These are phyloP conservation scores for Epinephelus awoara DNA, from an alignment of 2,797 vertebrate genomes.

Conservation along the genomic window DNA sequence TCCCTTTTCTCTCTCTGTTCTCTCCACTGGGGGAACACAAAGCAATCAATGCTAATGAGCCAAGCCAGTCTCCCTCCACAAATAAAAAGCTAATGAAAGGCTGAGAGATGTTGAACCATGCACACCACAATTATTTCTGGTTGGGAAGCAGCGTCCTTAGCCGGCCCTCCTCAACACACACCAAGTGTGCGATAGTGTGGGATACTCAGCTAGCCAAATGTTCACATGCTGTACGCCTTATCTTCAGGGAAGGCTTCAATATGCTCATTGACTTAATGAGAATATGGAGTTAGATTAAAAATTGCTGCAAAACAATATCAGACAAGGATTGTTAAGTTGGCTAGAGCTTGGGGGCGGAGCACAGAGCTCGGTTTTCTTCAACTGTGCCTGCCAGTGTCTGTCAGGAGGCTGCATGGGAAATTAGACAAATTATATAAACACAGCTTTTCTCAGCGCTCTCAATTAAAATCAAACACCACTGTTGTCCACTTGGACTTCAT, in stretches of 20 bases:
- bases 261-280: conserved; percentile 50
- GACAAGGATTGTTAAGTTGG: conserved; percentile 25
- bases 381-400: neutral
- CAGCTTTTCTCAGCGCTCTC: neutral
- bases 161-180: conserved; percentile 4
- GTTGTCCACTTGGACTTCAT: neutral
- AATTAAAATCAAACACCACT: neutral
- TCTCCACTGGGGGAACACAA: conserved; percentile 41
- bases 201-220: neutral
- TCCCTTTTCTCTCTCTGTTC: conserved; percentile 8
- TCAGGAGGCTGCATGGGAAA: neutral
- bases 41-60: conserved; percentile 76
- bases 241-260: conserved; percentile 31
- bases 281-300: conserved; percentile 49
- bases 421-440: conserved; percentile 4
- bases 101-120: conserved; percentile 36
- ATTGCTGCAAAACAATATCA: conserved; percentile 23
- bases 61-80: conserved; percentile 61
- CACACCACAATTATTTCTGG: conserved; percentile 43
- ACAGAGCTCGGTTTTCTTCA: neutral
- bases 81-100: conserved; percentile 76
- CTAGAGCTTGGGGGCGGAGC: neutral
- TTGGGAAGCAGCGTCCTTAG: conserved; percentile 14
- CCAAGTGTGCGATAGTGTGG: too few species aligned
- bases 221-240: neutral